A percentile compares a stretch with the other conserved stretches of the same genome.
Evolutionary conservation across 2,113 vertebrate genomes (phyloP).

Genomic region (Pterocles orientalis): DNA sequence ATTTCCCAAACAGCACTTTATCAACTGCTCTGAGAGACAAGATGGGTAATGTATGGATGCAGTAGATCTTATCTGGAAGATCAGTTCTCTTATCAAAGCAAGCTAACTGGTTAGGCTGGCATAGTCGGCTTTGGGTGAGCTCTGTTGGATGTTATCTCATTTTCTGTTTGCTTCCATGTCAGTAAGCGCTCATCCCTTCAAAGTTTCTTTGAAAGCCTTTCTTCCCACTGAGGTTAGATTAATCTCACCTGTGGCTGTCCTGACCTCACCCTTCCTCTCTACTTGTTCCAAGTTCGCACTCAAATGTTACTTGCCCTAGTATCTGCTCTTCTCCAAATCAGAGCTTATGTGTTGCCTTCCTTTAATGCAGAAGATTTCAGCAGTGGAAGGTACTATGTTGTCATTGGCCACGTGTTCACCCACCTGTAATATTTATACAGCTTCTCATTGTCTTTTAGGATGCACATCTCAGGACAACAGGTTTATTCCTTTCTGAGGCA

Average conservation of each 20-base stretch:
- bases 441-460: background rate
- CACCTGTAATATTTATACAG: background rate
- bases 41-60: background rate
- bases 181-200: background rate
- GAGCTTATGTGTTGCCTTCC: background rate
- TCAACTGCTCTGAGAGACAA: background rate
- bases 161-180: background rate
- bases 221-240: background rate
- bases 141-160: constrained; percentile 22
- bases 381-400: background rate
- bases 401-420: background rate
- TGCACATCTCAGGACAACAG: background rate
- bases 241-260: background rate
- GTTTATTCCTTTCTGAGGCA: background rate
- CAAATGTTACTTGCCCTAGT: background rate
- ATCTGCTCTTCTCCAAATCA: background rate
- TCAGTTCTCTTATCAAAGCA: background rate
- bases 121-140: background rate
- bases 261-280: background rate
- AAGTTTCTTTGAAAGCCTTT: constrained; percentile 30
- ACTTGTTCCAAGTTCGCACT: background rate
- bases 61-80: background rate
- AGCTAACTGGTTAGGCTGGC: constrained; percentile 33
- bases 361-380: background rate
- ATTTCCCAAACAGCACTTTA: constrained; percentile 3